Conservation (phyloP, 2,113 vertebrate species). For the Pseudonaja textilis region DNA sequence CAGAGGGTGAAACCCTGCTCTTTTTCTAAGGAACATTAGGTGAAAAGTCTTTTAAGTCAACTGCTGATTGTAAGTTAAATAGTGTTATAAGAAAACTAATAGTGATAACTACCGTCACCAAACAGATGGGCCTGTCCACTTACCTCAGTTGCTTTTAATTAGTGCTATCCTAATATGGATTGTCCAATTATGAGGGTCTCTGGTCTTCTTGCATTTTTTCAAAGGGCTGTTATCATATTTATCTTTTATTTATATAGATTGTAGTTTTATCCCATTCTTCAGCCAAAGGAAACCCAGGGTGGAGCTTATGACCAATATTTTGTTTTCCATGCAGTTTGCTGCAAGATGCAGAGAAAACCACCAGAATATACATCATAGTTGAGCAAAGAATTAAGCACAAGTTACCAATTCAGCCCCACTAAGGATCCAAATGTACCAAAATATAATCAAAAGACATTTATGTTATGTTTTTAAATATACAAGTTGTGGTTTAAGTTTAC, state of each 20-base stretch:
- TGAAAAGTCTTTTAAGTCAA: neutral
- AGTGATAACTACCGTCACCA: neutral
- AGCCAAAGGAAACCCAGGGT: neutral
- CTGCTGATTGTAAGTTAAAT: neutral
- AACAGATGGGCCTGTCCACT: neutral
- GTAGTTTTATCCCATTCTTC: neutral
- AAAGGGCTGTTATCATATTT: neutral
- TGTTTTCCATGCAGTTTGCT: neutral
- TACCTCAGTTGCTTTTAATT: neutral
- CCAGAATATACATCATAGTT: neutral
- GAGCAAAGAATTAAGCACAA: neutral
- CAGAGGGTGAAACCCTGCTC: neutral
- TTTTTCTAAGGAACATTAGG: neutral
- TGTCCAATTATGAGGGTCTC: neutral
- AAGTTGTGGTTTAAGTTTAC: neutral
- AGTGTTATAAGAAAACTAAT: neutral
- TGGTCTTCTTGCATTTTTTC: neutral
- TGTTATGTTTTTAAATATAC: neutral
- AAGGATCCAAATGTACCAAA: neutral
- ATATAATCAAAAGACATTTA: neutral
- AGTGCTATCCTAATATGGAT: neutral
- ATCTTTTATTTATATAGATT: neutral
- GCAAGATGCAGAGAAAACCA: neutral
- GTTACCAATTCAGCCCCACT: neutral
- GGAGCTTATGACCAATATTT: no score